Conservation (phyloP, 2,797 vertebrate species). For the Chelonia mydas region DNA sequence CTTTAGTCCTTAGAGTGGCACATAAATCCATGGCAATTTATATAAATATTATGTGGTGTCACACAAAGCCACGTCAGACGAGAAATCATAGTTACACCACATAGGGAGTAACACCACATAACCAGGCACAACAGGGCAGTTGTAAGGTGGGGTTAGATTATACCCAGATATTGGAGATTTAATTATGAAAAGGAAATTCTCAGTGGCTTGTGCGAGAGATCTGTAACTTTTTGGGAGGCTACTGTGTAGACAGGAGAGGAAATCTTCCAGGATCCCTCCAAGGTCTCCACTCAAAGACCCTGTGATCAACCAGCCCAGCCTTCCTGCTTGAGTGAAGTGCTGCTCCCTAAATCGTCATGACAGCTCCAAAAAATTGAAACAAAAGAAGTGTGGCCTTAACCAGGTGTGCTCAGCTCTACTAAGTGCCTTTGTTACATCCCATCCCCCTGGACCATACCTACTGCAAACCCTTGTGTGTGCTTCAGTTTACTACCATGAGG, state of each 20-base stretch:
- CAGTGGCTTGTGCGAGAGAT: neutral
- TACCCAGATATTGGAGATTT: neutral
- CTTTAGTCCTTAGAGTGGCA: neutral
- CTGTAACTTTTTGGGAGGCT: neutral
- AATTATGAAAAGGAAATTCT: accelerated
- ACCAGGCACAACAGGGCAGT: neutral
- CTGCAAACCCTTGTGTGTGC: accelerated
- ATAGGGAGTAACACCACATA: neutral
- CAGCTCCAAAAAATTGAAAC: too few species aligned
- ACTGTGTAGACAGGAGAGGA: neutral
- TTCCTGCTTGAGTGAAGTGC: neutral
- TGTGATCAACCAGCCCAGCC: neutral
- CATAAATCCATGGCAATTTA: accelerated
- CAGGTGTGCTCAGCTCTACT: neutral
- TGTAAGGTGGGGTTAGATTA: neutral
- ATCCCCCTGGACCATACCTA: neutral
- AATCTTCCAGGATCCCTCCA: neutral
- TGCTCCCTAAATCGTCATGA: neutral
- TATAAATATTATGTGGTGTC: neutral
- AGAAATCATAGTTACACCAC: neutral
- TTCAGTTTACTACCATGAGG: accelerated
- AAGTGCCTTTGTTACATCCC: neutral
- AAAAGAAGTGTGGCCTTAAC: neutral
- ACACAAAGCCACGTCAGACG: neutral
- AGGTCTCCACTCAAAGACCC: neutral